Percentiles rank a stretch among this genome's conserved stretches.
phyloP scores from a whole-genome alignment of 2,888 invertebrate species.

The Caenorhabditis sp. region DNA sequence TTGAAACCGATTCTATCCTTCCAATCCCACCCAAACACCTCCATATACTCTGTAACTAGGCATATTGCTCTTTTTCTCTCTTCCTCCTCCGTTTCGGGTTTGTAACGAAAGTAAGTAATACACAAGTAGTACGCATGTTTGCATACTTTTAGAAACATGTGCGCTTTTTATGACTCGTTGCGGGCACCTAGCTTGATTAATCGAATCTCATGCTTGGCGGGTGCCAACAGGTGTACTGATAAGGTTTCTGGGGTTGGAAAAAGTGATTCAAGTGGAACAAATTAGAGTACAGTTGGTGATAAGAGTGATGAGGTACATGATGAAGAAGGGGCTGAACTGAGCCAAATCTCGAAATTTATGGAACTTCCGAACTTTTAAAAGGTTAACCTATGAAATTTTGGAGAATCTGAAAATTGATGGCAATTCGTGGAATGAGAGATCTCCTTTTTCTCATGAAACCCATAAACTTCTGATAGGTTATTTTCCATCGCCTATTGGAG shows the following conservation, averaged over 20 bases:
- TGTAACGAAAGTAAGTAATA: conserved; percentile 29
- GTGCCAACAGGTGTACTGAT: conserved; percentile 11
- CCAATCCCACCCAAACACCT: too few relatives aligned
- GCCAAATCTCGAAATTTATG: too few relatives aligned
- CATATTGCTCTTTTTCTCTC: conserved; percentile 3
- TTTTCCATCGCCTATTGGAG: too few relatives aligned
- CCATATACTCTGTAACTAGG: conserved; percentile 15
- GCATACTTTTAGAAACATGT: conserved; percentile 39
- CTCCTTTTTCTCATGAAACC: too few relatives aligned
- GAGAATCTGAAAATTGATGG: too few relatives aligned
- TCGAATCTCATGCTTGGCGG: conserved; percentile 6
- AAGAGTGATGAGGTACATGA: too few relatives aligned
- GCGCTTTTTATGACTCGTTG: conserved; percentile 22
- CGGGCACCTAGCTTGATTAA: conserved; percentile 20
- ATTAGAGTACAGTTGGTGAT: not conserved
- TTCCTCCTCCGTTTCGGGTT: not conserved
- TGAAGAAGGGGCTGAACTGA: too few relatives aligned
- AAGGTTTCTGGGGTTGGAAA: not conserved
- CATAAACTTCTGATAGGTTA: too few relatives aligned
- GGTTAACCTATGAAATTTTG: too few relatives aligned
- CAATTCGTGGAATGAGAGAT: too few relatives aligned
- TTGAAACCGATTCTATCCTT: not conserved
- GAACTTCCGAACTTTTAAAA: too few relatives aligned
- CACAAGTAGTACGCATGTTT: conserved; percentile 25
- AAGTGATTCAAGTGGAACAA: not conserved